A percentile compares a stretch with the other conserved stretches of the same genome.
phyloP scores from a whole-genome alignment of 2,113 vertebrate genomes.

The Reinhardtius hippoglossoides region DNA sequence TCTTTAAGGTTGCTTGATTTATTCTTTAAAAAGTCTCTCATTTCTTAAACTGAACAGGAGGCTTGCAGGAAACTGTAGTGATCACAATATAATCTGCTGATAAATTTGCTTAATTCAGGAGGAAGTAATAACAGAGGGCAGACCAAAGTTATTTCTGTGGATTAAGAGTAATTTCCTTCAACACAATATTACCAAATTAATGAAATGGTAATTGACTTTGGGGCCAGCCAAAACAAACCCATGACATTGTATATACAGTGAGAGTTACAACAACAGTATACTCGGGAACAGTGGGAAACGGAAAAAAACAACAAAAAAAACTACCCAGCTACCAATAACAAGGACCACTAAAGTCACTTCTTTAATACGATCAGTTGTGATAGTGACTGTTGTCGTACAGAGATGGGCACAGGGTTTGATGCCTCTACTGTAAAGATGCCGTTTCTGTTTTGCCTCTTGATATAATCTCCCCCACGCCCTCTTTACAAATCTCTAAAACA shows the following conservation, averaged over 20 bases:
- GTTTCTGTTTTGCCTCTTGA: background rate
- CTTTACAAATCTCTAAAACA: slow-evolving; percentile 24
- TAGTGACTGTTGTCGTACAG: background rate
- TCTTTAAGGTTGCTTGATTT: no score
- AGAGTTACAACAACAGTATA: background rate
- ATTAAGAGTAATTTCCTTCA: slow-evolving; percentile 1
- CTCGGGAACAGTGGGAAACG: background rate
- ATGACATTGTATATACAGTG: background rate
- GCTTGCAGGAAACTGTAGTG: background rate
- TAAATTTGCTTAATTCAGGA: slow-evolving; percentile 13
- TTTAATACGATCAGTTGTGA: background rate
- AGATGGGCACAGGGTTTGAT: background rate
- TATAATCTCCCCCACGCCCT: background rate
- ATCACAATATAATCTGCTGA: background rate
- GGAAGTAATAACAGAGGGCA: slow-evolving; percentile 7
- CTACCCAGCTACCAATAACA: no score
- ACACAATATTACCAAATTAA: background rate
- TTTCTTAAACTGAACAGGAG: background rate
- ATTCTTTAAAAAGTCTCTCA: background rate
- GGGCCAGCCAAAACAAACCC: background rate
- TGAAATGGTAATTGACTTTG: background rate
- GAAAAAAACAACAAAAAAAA: background rate
- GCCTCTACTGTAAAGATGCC: background rate
- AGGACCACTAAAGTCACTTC: no score
- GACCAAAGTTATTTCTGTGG: background rate